A percentile compares a stretch with the other conserved stretches of the same genome.
Evolutionary conservation across 2,888 invertebrate species (phyloP).

Genomic region (Neoscelio sp.): DNA sequence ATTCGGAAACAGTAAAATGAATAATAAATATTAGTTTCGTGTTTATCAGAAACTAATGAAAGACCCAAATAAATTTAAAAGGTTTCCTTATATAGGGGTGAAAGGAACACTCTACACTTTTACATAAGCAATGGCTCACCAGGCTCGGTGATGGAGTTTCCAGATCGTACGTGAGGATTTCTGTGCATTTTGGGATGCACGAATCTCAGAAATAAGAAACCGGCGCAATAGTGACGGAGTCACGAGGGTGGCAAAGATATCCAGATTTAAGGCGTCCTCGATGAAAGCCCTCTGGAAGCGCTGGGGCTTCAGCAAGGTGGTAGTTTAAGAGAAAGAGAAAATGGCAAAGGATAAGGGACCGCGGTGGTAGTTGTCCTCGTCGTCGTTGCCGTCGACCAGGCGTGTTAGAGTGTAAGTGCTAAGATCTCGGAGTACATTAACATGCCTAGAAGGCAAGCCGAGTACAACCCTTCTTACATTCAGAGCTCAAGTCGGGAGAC

Average conservation of each 20-base stretch:
- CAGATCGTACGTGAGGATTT: constrained; percentile 20
- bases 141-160: constrained; percentile 12
- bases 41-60: too few species aligned
- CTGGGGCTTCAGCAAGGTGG: constrained; percentile 71
- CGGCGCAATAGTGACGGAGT: constrained; percentile 49
- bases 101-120: too few species aligned
- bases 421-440: constrained; percentile 83
- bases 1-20: too few species aligned
- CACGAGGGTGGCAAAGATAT: constrained; percentile 76
- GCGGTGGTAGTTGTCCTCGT: constrained; percentile 53
- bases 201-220: constrained; percentile 58
- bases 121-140: constrained; percentile 1
- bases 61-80: too few species aligned
- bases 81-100: too few species aligned
- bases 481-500: constrained; percentile 77
- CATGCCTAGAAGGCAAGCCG: constrained; percentile 82
- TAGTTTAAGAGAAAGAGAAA: constrained; percentile 83
- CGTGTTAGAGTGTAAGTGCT: constrained; percentile 83
- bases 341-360: constrained; percentile 68
- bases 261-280: constrained; percentile 82
- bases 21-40: too few species aligned
- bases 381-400: constrained; percentile 71
- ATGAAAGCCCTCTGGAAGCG: constrained; percentile 82
- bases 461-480: constrained; percentile 83
- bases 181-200: constrained; percentile 54